Percentiles rank a stretch among this genome's conserved stretches.
phyloP scores from a whole-genome alignment of 1,140 invertebrate genomes.

The Pinna nobilis region DNA sequence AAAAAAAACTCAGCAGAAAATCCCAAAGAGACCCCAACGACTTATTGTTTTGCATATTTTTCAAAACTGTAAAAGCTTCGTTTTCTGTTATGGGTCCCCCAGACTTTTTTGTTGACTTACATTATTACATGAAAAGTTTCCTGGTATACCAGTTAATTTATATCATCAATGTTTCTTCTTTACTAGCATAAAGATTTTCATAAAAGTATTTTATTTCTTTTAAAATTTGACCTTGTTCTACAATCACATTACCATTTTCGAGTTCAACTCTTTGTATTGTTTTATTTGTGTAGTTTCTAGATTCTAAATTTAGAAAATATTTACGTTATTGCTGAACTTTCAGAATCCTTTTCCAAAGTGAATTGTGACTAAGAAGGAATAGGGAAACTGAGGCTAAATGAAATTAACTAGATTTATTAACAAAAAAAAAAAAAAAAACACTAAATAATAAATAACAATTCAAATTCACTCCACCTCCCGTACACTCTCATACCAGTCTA shows the following conservation, averaged over 20 bases:
- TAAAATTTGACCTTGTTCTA: neutral
- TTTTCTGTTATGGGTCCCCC: too few relatives aligned
- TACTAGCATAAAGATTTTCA: slow-evolving; percentile 1
- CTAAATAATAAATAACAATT: too few relatives aligned
- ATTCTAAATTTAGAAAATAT: neutral
- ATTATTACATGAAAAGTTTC: too few relatives aligned
- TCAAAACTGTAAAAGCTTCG: too few relatives aligned
- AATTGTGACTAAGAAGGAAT: neutral
- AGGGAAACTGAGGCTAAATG: neutral
- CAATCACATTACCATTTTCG: neutral
- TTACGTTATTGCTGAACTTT: neutral
- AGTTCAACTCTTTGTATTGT: neutral
- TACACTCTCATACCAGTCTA: too few relatives aligned
- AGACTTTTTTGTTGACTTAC: too few relatives aligned
- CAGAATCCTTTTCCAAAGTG: neutral
- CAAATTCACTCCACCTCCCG: too few relatives aligned
- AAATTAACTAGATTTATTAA: neutral
- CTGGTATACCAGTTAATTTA: too few relatives aligned
- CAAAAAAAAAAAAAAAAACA: neutral
- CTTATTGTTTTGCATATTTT: slow-evolving; percentile 36
- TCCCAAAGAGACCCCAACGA: slow-evolving; percentile 22
- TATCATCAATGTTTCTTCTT: too few relatives aligned
- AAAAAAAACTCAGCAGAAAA: slow-evolving; percentile 24
- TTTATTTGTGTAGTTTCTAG: neutral
- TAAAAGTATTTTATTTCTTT: neutral